phyloP scores from a whole-genome alignment of 2,888 invertebrate species.

The Apocheima hispidaria region DNA sequence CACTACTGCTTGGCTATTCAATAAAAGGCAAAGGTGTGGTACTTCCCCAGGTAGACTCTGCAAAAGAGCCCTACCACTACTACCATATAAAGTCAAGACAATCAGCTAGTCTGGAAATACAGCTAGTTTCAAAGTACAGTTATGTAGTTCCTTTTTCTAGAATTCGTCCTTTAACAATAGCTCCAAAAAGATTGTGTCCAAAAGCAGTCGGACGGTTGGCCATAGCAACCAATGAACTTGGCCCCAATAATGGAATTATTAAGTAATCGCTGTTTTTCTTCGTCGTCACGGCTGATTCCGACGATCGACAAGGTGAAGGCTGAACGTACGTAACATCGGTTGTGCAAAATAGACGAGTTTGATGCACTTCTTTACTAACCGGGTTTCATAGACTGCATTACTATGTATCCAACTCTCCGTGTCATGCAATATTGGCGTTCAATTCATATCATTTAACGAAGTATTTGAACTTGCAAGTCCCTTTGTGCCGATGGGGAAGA shows the following conservation, averaged over 20 bases:
- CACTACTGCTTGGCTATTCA: too few relatives aligned
- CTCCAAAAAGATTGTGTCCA: constrained; percentile 6
- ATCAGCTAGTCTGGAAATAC: too few relatives aligned
- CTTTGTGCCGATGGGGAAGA: too few relatives aligned
- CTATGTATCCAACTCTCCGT: not conserved
- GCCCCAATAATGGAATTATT: constrained; percentile 55
- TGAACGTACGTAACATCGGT: constrained; percentile 31
- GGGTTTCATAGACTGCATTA: constrained; percentile 9
- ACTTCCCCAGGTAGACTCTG: too few relatives aligned
- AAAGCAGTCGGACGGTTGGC: constrained; percentile 4
- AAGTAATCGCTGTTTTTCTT: constrained; percentile 55
- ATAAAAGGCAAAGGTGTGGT: too few relatives aligned
- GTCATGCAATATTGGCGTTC: too few relatives aligned
- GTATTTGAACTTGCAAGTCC: too few relatives aligned
- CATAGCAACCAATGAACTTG: constrained; percentile 59
- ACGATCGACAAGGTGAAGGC: constrained; percentile 61
- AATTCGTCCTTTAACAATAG: not conserved
- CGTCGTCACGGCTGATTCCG: constrained; percentile 55
- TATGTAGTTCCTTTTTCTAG: too few relatives aligned
- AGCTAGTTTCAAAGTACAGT: too few relatives aligned
- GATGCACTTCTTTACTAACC: constrained; percentile 18
- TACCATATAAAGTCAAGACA: too few relatives aligned
- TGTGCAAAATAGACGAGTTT: constrained; percentile 24
- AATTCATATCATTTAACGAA: not conserved
- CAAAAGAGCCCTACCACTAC: too few relatives aligned